Evolutionary conservation across 2,888 invertebrate genomes (phyloP), one percentile per base, ranked within the genome.

Genomic region (Ophion ventricosus): DNA sequence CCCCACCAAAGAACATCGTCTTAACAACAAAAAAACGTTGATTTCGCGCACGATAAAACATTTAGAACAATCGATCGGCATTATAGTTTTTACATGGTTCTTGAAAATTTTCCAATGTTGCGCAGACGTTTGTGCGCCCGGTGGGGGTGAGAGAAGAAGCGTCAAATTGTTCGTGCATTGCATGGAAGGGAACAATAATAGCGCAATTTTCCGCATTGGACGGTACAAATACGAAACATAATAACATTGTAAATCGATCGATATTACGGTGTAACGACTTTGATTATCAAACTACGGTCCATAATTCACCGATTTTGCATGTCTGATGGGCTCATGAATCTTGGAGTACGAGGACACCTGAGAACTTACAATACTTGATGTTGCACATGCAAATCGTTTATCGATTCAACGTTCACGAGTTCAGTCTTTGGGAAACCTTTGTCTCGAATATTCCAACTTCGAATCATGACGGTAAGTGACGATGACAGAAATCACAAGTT

Each of bases 381-480:
- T 63, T 29, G 11, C n/a, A 17, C 25, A 35, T 63, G 63, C 29
- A 29, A 63, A 63, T 63, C 25, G 26, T 29, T 63, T 29, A 63
- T 26, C 63, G 26, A n/a, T n/a, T 29, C 29, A 35, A n/a, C n/a
- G 4, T 29, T 23, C 57, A 20, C 23, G 20, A 57, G 26, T 25
- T 69, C 54, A 69, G 69, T 69, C 54, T n/a, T 54, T n/a, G 69
- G 26, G 0, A 54, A 54, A 69, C 26, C 54, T 14, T 69, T 43
- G 54, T 29, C 23, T 7, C n/a, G 54, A 69, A 14, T 3, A 8
- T 69, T 23, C n/a, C 26, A 54, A 8, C 17, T 54, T 29, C n/a
- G 1, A 25, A 69, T 69, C 17, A 69, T 69, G 69, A 56, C 54
- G n/a, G 69, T 69, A 43, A 69, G 69, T 69, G 26, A 54, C 49